Evolutionary conservation across 2,113 vertebrate species (phyloP).

Genomic region (Lasiurus cinereus): DNA sequence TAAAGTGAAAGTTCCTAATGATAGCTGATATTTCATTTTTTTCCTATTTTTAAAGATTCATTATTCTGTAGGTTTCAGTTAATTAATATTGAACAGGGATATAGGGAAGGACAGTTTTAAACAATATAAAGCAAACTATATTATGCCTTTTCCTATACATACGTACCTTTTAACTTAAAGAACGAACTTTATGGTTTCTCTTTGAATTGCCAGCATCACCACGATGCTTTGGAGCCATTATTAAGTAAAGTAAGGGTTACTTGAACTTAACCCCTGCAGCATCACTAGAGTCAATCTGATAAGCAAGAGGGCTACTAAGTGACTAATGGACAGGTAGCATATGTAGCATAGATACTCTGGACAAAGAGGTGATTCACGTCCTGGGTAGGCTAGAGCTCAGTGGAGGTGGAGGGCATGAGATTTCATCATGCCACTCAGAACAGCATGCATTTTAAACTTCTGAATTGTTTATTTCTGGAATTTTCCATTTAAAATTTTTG

Average conservation of each 20-base stretch:
- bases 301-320: neutral
- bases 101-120: neutral
- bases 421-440: neutral
- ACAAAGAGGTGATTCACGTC: neutral
- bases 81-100: slow-evolving; percentile 25
- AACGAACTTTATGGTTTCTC: neutral
- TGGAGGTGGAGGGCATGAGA: neutral
- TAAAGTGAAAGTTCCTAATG: neutral
- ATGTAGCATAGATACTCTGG: neutral
- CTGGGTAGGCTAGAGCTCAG: neutral
- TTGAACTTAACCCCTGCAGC: neutral
- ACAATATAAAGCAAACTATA: neutral
- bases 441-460: neutral
- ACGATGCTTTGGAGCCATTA: neutral
- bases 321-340: neutral
- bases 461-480: neutral
- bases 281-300: neutral
- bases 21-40: neutral
- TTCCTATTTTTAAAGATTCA: neutral
- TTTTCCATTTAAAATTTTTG: neutral
- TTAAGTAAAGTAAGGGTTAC: neutral
- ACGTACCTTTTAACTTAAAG: neutral
- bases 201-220: neutral
- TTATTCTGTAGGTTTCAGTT: neutral
- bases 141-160: neutral